phyloP scores from a whole-genome alignment of 2,888 invertebrate species.

The Hypselothyrea guttata region DNA sequence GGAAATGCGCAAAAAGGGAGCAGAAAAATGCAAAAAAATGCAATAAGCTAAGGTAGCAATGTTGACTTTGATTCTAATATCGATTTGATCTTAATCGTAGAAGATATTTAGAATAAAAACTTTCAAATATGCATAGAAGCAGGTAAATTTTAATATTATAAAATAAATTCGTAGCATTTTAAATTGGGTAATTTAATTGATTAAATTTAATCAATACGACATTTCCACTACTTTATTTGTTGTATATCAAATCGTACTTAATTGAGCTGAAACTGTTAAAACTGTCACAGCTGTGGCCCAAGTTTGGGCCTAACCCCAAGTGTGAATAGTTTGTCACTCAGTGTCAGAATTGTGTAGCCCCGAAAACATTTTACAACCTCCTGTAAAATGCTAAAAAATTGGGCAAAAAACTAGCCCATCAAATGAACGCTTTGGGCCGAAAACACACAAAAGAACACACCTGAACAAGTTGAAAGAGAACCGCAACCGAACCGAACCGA shows the following conservation, averaged over 20 bases:
- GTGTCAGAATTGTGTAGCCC: slow-evolving; percentile 33
- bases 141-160: no score
- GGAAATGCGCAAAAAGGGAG: not conserved
- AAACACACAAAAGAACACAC: slow-evolving; percentile 20
- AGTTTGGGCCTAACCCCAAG: no score
- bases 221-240: no score
- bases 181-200: no score
- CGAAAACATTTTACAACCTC: slow-evolving; percentile 29
- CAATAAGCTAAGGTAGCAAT: no score
- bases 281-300: slow-evolving; percentile 6
- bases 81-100: no score
- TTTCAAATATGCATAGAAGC: no score
- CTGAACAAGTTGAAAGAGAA: slow-evolving; percentile 42
- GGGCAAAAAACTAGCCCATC: slow-evolving; percentile 11
- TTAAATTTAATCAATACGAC: no score
- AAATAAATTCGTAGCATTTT: no score
- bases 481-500: slow-evolving; percentile 22
- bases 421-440: slow-evolving; percentile 42
- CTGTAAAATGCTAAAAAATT: not conserved
- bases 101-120: no score
- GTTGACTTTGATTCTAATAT: no score
- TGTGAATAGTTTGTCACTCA: slow-evolving; percentile 28
- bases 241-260: not conserved
- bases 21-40: no score
- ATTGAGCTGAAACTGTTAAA: slow-evolving; percentile 5